Evolutionary conservation across 2,888 invertebrate species (phyloP).

Genomic region (Xestobium rufovillosum): DNA sequence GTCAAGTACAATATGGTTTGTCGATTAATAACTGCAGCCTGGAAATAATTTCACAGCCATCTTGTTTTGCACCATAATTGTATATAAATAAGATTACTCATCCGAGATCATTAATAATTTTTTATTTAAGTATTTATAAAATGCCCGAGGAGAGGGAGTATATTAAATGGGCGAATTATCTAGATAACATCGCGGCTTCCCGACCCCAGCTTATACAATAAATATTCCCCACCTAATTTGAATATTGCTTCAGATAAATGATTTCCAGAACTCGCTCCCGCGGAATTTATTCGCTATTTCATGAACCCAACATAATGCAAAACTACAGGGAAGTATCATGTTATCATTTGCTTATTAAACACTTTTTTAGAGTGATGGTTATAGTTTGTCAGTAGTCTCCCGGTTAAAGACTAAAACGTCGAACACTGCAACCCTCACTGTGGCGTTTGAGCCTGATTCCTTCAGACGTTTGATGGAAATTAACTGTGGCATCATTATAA

Average conservation of each 20-base stretch:
- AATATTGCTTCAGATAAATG: background rate
- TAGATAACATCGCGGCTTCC: background rate
- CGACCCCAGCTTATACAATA: background rate
- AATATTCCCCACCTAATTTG: constrained; percentile 2
- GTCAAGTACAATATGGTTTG: constrained; percentile 1
- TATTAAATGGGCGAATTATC: background rate
- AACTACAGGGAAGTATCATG: no score
- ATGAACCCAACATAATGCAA: no score
- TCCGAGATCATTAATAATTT: constrained; percentile 1
- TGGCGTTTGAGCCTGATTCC: no score
- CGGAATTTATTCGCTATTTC: no score
- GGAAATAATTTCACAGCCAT: constrained; percentile 1
- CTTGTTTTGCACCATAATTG: constrained; percentile 1
- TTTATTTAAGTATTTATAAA: constrained; percentile 1
- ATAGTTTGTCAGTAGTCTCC: no score
- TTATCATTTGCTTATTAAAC: no score
- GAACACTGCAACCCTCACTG: no score
- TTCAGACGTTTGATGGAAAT: no score
- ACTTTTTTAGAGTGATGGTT: no score
- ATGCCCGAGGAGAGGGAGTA: background rate
- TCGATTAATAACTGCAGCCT: constrained; percentile 1
- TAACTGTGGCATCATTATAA: no score
- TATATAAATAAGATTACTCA: background rate
- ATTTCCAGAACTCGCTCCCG: no score
- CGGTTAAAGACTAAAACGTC: no score